Base-by-base conservation (phyloP, 2,797 vertebrate genomes). In the Cercopithecus hamlyni region DNA sequence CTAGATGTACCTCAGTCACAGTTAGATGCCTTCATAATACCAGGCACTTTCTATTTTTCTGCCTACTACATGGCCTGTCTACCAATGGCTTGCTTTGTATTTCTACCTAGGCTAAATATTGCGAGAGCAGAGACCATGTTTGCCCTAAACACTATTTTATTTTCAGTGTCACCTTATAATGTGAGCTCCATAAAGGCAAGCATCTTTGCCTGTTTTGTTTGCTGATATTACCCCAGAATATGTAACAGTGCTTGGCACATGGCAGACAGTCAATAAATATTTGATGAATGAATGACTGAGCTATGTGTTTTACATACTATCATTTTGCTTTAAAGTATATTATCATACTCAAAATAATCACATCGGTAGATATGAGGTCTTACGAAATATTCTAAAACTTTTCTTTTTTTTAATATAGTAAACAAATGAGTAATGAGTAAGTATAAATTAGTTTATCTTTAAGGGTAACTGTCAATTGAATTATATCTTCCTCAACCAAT, bases 281-380 rank as follows among this genome's bases (percentile, higher is more conserved):
- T 7, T 94, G 67, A 89, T 64, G 22, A 92, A 61, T 72, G 27
- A 95, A 96, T 96, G 80, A 96, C 0, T 82, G 9, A 82, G 43
- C 19, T 96, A 50, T 57, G 27, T 36, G 12, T 27, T 70, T 95
- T 96, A 88, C 1, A 22, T n/a, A 43, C 22, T 84, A 80, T 72
- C 48, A 77, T 64, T 96, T 58, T 96, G 67, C 36, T 92, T 85
- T 93, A 72, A 95, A 70, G 81, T 67, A 77, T 79, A 82, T 41
- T 36, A 92, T 3, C 9, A 90, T 45, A 82, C 33, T 91, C 22
- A 88, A 96, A 95, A 83, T 58, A 92, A 75, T 76, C 22, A 48
- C 30, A 86, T 83, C 30, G 88, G 27, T 58, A 33, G 73, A 41
- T 24, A n/a, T 55, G 43, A 94, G 36, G 50, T 92, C 84, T 96